Base-by-base conservation (phyloP, 2,113 vertebrate genomes). In the Callopanchax toddi region DNA sequence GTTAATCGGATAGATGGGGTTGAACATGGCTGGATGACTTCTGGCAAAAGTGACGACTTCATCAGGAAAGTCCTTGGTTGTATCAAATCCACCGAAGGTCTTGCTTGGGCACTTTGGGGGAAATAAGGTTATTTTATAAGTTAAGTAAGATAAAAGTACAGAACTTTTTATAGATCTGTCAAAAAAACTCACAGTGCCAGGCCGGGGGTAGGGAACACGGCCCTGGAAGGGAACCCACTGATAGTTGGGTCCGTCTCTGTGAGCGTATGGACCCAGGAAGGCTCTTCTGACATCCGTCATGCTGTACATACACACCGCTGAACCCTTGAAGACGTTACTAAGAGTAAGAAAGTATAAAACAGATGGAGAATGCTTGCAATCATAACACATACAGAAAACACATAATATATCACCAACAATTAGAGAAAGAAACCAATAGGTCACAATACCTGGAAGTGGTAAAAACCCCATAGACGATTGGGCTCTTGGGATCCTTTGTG, bases 301-400 rank as follows among this genome's bases (percentile, higher is more conserved):
- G 89, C 94, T 98, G 77, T 98, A 99, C 93, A 98, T 93, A 7
- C 97, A 99, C 49, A 99, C 96, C 0, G 97, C 97, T 16, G 97
- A 99, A 1, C 97, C 97, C 83, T 95, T 98, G 87, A 99, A 99
- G 89, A 99, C 96, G 81, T 98, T 99, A 78, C 97, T 99, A 67
- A 46, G 86, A 51, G 86, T 32, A 37, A 51, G 34, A 75, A 39
- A 76, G 6, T 49, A 76, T 25, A 0, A 63, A 3, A 66, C n/a
- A 56, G 13, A 46, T 12, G 43, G 64, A 22, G 5, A 60, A n/a
- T n/a, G n/a, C n/a, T n/a, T n/a, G n/a, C n/a, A n/a, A n/a, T n/a
- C n/a, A n/a, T n/a, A n/a, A n/a, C 17, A 42, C 2, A 17, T 9
- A 36, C 12, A 1, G 17, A 15, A 62, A 64, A 48, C 2, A 26